Conservation (phyloP, 37 sponge, comb jelly and placozoan genomes). For the Chondrosia reniformis region DNA sequence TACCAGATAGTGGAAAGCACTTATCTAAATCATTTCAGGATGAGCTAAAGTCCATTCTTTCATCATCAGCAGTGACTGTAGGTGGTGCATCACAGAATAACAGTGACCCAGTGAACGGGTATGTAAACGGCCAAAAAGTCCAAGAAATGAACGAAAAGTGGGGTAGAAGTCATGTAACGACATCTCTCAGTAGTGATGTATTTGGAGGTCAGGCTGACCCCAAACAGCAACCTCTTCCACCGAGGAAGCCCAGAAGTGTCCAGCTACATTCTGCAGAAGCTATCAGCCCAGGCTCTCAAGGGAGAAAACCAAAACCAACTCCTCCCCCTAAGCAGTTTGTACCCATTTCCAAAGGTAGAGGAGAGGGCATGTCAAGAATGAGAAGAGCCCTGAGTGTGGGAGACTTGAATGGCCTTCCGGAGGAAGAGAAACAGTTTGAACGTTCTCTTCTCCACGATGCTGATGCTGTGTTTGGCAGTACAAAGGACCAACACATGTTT, state of each 20-base stretch:
- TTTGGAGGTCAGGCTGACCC: too few species aligned
- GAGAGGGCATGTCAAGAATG: not conserved
- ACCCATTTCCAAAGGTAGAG: too few species aligned
- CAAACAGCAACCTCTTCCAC: too few species aligned
- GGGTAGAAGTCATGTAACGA: not conserved
- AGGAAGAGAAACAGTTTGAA: not conserved
- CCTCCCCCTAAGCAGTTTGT: not conserved
- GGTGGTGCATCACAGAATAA: not conserved
- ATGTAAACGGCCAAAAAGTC: not conserved
- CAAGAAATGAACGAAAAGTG: not conserved
- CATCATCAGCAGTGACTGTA: not conserved
- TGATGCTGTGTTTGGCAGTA: constrained; percentile 8
- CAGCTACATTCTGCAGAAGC: not conserved
- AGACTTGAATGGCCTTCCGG: not conserved
- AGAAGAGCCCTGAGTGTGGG: not conserved
- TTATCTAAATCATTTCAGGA: not conserved
- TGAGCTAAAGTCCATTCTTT: not conserved
- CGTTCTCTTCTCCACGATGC: not conserved
- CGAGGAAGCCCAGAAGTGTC: too few species aligned
- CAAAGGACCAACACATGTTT: constrained; percentile 18
- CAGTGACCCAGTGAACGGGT: not conserved
- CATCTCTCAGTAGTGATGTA: not conserved
- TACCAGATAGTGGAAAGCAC: not conserved
- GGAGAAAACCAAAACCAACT: too few species aligned
- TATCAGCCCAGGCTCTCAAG: not conserved